Evolutionary conservation across 2,888 invertebrate genomes (phyloP).

Genomic region (Ormyrus pomaceus): DNA sequence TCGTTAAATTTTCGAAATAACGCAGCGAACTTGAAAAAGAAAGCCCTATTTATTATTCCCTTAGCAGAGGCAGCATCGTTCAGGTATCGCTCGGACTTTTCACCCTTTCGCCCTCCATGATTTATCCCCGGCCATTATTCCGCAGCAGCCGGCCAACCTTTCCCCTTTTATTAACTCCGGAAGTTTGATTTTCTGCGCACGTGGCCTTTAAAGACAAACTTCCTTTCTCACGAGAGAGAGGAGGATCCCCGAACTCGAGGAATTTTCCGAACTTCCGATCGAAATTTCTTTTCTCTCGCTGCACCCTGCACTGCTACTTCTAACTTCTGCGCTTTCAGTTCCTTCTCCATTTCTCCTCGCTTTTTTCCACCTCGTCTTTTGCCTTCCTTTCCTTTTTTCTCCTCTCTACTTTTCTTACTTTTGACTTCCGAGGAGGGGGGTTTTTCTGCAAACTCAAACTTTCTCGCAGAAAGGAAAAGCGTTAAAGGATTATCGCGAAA

Average conservation of each 20-base stretch:
- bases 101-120: conserved; percentile 47
- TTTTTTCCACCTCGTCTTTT: background rate
- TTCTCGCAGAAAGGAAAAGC: conserved; percentile 31
- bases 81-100: conserved; percentile 46
- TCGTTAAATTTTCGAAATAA: conserved; percentile 36
- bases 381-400: conserved; percentile 10
- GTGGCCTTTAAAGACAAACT: conserved; percentile 58
- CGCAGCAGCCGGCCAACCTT: background rate
- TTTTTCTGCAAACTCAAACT: conserved; percentile 10
- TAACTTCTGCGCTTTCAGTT: conserved; percentile 8
- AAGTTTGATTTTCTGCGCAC: conserved; percentile 59
- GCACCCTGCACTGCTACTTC: conserved; percentile 12
- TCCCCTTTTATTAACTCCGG: conserved; percentile 57
- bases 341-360: background rate
- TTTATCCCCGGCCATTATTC: conserved; percentile 57
- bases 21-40: background rate
- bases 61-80: conserved; percentile 6
- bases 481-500: conserved; percentile 39
- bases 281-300: conserved; percentile 53
- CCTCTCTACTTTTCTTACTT: conserved; percentile 1
- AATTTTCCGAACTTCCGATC: conserved; percentile 54
- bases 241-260: conserved; percentile 28
- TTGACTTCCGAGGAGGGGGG: background rate
- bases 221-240: conserved; percentile 21
- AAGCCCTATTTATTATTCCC: conserved; percentile 51